Conservation (phyloP, 1,140 invertebrate genomes). For the Eubasilissa regina region DNA sequence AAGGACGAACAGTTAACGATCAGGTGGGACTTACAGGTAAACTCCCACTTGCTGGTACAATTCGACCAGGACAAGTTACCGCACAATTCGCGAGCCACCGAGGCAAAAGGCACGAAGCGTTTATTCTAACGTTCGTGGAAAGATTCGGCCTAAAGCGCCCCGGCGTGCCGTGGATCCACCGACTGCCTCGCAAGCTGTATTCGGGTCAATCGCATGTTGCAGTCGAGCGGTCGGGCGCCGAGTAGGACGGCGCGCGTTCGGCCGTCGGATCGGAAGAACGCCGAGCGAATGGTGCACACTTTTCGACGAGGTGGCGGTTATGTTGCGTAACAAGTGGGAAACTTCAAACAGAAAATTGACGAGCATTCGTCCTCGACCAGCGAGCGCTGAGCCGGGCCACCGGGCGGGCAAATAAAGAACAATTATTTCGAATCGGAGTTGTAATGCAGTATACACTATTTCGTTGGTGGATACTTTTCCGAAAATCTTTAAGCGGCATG, state of each 20-base stretch:
- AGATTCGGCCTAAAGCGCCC: background rate
- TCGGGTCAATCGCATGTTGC: background rate
- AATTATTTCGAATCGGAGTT: too few species aligned
- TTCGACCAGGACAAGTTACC: slow-evolving; percentile 1
- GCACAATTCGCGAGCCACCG: slow-evolving; percentile 3
- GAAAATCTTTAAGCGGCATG: too few species aligned
- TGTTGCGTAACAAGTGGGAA: background rate
- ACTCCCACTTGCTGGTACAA: slow-evolving; percentile 10
- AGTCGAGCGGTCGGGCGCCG: background rate
- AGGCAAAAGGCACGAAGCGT: background rate
- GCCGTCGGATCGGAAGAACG: background rate
- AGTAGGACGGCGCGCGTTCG: background rate
- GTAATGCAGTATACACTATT: too few species aligned
- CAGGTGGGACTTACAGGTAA: background rate
- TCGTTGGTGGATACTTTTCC: too few species aligned
- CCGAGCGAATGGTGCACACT: background rate
- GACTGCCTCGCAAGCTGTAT: background rate
- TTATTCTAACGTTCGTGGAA: background rate
- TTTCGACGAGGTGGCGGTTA: background rate
- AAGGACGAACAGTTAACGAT: too few species aligned
- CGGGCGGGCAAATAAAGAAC: background rate
- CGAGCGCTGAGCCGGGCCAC: slow-evolving; percentile 1
- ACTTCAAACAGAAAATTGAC: slow-evolving; percentile 8
- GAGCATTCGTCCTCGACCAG: slow-evolving; percentile 26
- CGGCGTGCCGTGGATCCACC: background rate